Evolutionary conservation across 1,140 invertebrate genomes (phyloP).

Genomic region (Microplitis demolitor): DNA sequence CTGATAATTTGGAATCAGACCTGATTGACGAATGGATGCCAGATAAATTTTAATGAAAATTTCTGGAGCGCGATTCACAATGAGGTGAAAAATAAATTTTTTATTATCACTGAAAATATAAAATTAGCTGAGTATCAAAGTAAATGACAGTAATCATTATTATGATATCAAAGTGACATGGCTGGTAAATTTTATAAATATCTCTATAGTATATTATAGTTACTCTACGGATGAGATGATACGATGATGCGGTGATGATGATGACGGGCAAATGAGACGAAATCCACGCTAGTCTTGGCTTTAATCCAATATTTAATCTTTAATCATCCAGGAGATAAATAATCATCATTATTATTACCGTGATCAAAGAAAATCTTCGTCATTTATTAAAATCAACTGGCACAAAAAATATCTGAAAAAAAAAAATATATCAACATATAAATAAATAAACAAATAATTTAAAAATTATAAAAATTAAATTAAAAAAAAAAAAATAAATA

Average conservation of each 20-base stretch:
- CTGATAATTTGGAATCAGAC: no score
- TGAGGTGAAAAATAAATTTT: not conserved
- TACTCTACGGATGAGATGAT: not conserved
- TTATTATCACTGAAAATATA: no score
- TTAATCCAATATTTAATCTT: constrained; percentile 28
- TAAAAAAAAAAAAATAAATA: not conserved
- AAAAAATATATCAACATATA: not conserved
- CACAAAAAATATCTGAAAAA: not conserved
- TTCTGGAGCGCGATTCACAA: not conserved
- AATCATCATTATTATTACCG: constrained; percentile 27
- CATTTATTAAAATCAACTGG: not conserved
- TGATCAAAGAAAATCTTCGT: constrained; percentile 23
- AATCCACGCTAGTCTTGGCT: constrained; percentile 18
- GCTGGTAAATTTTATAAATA: constrained; percentile 8
- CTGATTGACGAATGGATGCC: not conserved
- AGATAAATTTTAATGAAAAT: not conserved
- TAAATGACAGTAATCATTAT: not conserved
- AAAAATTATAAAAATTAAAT: not conserved
- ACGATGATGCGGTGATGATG: constrained; percentile 18
- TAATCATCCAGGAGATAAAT: constrained; percentile 31
- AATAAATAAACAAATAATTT: not conserved
- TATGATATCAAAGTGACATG: constrained; percentile 19
- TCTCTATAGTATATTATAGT: not conserved
- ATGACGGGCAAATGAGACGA: constrained; percentile 20
- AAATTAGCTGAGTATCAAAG: not conserved